These are phyloP conservation scores for Anabas testudineus DNA, from an alignment of 2,797 vertebrate species.

Conservation along the genomic window DNA sequence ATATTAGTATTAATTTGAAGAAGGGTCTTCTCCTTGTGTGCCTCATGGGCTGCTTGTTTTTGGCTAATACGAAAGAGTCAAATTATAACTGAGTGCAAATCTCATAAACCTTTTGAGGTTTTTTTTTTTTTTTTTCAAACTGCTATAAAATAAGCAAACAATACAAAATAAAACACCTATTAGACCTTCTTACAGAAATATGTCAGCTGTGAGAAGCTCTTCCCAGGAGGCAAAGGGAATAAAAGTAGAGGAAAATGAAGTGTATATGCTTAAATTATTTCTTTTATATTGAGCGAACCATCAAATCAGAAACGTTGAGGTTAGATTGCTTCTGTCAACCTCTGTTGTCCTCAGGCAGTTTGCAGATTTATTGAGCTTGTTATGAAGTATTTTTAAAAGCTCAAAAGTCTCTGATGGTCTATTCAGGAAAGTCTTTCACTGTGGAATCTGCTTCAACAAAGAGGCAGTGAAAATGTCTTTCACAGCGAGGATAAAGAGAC, in stretches of 20 bases:
- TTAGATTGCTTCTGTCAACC: background rate
- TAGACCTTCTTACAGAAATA: background rate
- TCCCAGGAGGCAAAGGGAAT: background rate
- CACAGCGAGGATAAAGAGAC: background rate
- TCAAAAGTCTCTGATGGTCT: background rate
- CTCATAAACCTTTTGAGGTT: too few relatives aligned
- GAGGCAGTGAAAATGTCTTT: constrained; percentile 5
- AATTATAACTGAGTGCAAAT: constrained; percentile 16
- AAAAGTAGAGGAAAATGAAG: background rate
- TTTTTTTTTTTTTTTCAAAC: background rate
- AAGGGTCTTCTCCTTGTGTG: background rate
- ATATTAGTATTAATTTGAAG: constrained; percentile 14
- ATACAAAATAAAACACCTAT: background rate
- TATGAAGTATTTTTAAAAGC: background rate
- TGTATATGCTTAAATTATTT: background rate
- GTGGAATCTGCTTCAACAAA: background rate
- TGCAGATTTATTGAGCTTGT: constrained; percentile 10
- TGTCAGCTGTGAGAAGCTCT: background rate
- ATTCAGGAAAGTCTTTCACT: background rate
- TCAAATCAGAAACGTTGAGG: background rate
- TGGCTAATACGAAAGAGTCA: background rate
- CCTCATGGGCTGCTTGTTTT: background rate
- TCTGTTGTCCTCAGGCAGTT: background rate
- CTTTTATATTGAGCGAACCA: background rate
- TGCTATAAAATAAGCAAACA: background rate